Conservation (phyloP, 2,888 invertebrate genomes). For the Meteorus colon region DNA sequence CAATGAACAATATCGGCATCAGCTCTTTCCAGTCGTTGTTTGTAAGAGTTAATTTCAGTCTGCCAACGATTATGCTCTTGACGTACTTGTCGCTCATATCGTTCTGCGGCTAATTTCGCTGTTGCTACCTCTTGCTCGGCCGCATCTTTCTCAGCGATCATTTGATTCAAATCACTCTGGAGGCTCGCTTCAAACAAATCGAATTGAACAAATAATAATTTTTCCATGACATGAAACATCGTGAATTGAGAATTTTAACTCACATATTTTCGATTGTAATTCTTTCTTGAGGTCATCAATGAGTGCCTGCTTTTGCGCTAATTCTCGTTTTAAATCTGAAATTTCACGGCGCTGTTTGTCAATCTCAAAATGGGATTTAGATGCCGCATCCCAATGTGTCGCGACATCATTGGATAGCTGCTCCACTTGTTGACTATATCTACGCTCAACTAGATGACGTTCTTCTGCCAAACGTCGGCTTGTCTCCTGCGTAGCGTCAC, state of each 20-base stretch:
- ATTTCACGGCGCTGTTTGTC: slow-evolving; percentile 87
- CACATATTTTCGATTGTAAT: slow-evolving; percentile 84
- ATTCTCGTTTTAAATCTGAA: slow-evolving; percentile 83
- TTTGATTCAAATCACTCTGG: slow-evolving; percentile 85
- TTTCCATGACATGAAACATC: slow-evolving; percentile 16
- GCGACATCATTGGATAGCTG: slow-evolving; percentile 86
- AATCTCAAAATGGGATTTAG: slow-evolving; percentile 81
- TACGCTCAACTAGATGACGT: slow-evolving; percentile 81
- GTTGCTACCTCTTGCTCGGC: slow-evolving; percentile 87
- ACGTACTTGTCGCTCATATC: slow-evolving; percentile 83
- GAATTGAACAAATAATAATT: neutral
- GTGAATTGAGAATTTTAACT: slow-evolving; percentile 54
- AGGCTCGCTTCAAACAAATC: slow-evolving; percentile 76
- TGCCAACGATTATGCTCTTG: slow-evolving; percentile 85
- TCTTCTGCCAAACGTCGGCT: slow-evolving; percentile 81
- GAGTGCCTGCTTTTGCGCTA: slow-evolving; percentile 83
- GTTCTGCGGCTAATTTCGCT: slow-evolving; percentile 77
- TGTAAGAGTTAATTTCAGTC: slow-evolving; percentile 79
- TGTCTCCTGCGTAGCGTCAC: slow-evolving; percentile 85
- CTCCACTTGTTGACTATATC: slow-evolving; percentile 84
- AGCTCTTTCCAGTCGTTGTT: slow-evolving; percentile 84
- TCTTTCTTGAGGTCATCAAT: slow-evolving; percentile 88
- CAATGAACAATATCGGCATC: slow-evolving; percentile 88
- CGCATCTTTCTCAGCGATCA: slow-evolving; percentile 85
- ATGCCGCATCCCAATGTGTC: slow-evolving; percentile 86